Evolutionary conservation across 2,113 vertebrate species (phyloP), one percentile per base, ranked within the genome.

Genomic region (Numida meleagris): DNA sequence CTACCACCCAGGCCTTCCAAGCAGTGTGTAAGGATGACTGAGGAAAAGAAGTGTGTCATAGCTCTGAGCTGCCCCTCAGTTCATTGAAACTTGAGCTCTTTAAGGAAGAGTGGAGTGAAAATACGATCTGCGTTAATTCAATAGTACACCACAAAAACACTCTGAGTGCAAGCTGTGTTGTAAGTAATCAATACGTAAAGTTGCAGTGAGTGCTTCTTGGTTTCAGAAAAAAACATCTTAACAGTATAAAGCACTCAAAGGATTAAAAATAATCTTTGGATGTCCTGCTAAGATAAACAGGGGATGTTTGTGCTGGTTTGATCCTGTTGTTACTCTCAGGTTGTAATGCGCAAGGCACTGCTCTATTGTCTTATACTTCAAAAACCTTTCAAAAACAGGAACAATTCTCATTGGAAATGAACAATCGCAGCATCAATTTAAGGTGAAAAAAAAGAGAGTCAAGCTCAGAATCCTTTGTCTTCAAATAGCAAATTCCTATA

Each of bases 181-280:
- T 72, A 82, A 83, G 31, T 75, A 61, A 86, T 88, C 82, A 80
- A 77, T 89, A 88, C 31, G 71, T 77, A 88, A 57, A 42, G 27
- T 81, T 75, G 72, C 86, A 57, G 33, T 34, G 57, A 91, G 57
- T 0, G 0, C 63, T 83, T 88, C 76, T 45, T 53, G 38, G 61
- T 78, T 94, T 90, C 80, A 88, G 73, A 95, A 94, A 91, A 51
- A 45, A 68, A 65, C 9, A 2, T 88, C 65, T 88, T 86, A 91
- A 96, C 90, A 62, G 63, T 81, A 80, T 18, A 88, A 88, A 86
- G 51, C 85, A 91, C 86, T 94, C 40, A 86, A 68, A 81, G 79
- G 82, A 78, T 93, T 91, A 78, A 86, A 94, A 91, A 84, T 68
- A 88, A 75, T 90, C 85, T 94, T 89, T 75, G n/a, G 4, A 7